Evolutionary conservation across 1,140 invertebrate species (phyloP).

Genomic region (Thaumetopoea pityocampa): DNA sequence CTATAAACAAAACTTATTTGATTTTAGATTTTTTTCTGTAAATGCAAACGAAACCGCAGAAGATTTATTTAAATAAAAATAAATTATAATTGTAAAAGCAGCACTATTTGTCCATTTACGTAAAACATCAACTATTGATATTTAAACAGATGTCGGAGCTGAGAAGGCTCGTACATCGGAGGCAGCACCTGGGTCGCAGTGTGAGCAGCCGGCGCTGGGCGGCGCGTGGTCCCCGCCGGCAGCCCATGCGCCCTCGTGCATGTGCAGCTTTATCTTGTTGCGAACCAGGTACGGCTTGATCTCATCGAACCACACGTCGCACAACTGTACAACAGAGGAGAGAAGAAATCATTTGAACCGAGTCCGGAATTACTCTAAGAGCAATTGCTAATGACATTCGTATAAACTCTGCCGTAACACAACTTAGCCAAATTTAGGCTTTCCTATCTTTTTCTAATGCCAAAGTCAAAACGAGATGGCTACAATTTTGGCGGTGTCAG

Average conservation of each 20-base stretch:
- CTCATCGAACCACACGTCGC: slow-evolving; percentile 66
- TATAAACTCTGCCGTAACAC: no score
- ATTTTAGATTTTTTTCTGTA: no score
- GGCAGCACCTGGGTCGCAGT: slow-evolving; percentile 64
- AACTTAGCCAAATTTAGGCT: no score
- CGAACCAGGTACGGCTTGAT: slow-evolving; percentile 60
- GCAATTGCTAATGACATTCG: no score
- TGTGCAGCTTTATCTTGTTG: slow-evolving; percentile 65
- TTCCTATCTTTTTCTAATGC: no score
- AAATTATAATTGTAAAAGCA: not conserved
- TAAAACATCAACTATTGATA: not conserved
- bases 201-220: slow-evolving; percentile 31
- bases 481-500: no score
- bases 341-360: no score
- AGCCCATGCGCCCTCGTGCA: slow-evolving; percentile 23
- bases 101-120: not conserved
- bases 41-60: no score
- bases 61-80: slow-evolving; percentile 8
- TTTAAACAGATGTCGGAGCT: slow-evolving; percentile 12
- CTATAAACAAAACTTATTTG: no score
- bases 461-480: no score
- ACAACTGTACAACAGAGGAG: slow-evolving; percentile 45
- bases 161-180: slow-evolving; percentile 52
- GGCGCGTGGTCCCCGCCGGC: slow-evolving; percentile 30
- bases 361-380: no score